Percentiles rank a stretch among this genome's conserved stretches.
phyloP scores from a whole-genome alignment of 2,888 invertebrate genomes.

The Chalcosyrphus nemorum region DNA sequence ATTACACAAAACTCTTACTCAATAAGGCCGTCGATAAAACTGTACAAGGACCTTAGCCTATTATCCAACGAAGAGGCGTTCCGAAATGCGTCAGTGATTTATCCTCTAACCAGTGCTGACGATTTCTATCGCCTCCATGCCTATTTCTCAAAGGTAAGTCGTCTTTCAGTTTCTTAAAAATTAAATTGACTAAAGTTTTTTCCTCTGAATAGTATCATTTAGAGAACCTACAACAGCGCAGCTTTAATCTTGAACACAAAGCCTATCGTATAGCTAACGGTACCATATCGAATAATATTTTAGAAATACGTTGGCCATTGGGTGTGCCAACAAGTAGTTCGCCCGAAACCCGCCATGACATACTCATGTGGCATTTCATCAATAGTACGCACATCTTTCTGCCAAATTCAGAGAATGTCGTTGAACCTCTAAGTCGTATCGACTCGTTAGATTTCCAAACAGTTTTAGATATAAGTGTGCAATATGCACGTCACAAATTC shows the following conservation, averaged over 20 bases:
- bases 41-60: constrained; percentile 82
- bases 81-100: constrained; percentile 85
- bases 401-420: constrained; percentile 89
- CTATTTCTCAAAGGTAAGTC: constrained; percentile 86
- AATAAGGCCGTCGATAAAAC: constrained; percentile 77
- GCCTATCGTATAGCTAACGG: constrained; percentile 82
- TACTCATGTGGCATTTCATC: constrained; percentile 93
- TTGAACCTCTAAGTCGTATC: constrained; percentile 85
- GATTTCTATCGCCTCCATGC: constrained; percentile 88
- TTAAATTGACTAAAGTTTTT: no score
- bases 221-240: constrained; percentile 80
- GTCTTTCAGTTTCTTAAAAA: neutral
- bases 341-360: constrained; percentile 90
- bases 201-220: constrained; percentile 82
- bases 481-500: constrained; percentile 83
- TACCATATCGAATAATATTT: constrained; percentile 83
- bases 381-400: constrained; percentile 92
- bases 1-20: constrained; percentile 78
- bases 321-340: constrained; percentile 87
- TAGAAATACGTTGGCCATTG: constrained; percentile 88
- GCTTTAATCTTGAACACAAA: constrained; percentile 79
- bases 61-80: constrained; percentile 82
- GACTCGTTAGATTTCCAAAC: constrained; percentile 87
- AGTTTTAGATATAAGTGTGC: constrained; percentile 83
- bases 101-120: constrained; percentile 85